Evolutionary conservation across 2,888 invertebrate genomes (phyloP).

Genomic region (Ctenicera cuprea): DNA sequence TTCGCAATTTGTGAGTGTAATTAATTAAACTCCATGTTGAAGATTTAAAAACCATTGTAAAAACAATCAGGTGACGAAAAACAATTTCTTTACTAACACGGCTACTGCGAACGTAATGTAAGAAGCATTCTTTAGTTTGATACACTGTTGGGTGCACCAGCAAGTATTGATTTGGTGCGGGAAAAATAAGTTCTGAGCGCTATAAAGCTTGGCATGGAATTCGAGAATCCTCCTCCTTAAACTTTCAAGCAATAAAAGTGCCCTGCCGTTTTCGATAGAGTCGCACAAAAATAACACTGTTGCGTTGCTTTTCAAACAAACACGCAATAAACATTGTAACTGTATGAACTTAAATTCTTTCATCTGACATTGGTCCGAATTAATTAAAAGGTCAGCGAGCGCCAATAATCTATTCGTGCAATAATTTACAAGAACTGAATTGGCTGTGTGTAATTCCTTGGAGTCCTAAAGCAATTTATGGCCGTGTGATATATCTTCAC

Average conservation of each 20-base stretch:
- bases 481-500: slow-evolving; percentile 45
- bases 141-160: slow-evolving; percentile 51
- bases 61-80: not conserved
- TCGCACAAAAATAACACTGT: slow-evolving; percentile 43
- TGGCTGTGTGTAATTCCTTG: slow-evolving; percentile 46
- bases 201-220: slow-evolving; percentile 67
- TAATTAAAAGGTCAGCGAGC: slow-evolving; percentile 46
- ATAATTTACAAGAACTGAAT: slow-evolving; percentile 49
- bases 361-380: slow-evolving; percentile 23
- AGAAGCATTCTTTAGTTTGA: slow-evolving; percentile 35
- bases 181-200: slow-evolving; percentile 72
- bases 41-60: not conserved
- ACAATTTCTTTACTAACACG: not conserved
- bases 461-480: slow-evolving; percentile 48
- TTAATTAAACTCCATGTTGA: not conserved
- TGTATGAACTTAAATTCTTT: slow-evolving; percentile 32
- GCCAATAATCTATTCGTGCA: slow-evolving; percentile 45
- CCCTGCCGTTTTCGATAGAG: slow-evolving; percentile 47
- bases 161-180: slow-evolving; percentile 70
- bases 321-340: slow-evolving; percentile 28
- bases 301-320: slow-evolving; percentile 39
- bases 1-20: too few relatives aligned
- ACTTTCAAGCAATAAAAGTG: slow-evolving; percentile 52
- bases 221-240: slow-evolving; percentile 56
- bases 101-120: not conserved